Base-by-base conservation (phyloP, 1,140 invertebrate species). In the Lepidurus arcticus region DNA sequence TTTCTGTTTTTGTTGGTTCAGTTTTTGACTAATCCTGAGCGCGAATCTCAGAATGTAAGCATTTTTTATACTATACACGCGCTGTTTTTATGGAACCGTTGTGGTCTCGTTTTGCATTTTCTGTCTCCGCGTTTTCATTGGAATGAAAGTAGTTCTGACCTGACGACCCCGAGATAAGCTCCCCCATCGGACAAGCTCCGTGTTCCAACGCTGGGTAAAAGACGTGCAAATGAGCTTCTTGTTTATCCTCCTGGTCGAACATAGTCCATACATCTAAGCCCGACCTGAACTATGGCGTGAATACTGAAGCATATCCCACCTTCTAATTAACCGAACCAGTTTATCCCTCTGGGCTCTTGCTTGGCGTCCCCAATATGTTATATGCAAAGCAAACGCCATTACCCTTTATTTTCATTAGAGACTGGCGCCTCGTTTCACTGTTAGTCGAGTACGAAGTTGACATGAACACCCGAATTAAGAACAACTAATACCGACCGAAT, bases 161-260 rank as follows among this genome's bases (percentile, higher is more conserved):
- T 21, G 53, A 65, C 6, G 53, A 21, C 9, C 21, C 7, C 16
- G 13, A 7, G 16, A 65, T 21, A 21, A n/a, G 53, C 21, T 65
- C 5, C 4, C 53, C 53, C 53, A 65, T 21, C 16, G 53, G 53
- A 65, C 53, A n/a, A 21, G 53, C 16, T 65, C 53, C 6, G 53
- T 65, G 21, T 65, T 65, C n/a, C 2, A 7, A 65, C 34, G 21
- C 13, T 4, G 53, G 21, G 53, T 4, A 7, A 65, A 65, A 65
- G 53, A 65, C 53, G 53, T 65, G 53, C 53, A 65, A 65, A 65
- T 16, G 53, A 65, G 53, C n/a, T n/a, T 65, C 53, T 65, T 65
- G 53, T 65, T 65, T 65, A 65, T 65, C n/a, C 6, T 65, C 53
- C 7, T 65, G 53, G 53, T 11, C 6, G n/a, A 65, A 65, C 53